Percentiles rank a stretch among this genome's conserved stretches.
Evolutionary conservation across 1,140 invertebrate species (phyloP).

Genomic region (Pseudachorutes palmiensis): DNA sequence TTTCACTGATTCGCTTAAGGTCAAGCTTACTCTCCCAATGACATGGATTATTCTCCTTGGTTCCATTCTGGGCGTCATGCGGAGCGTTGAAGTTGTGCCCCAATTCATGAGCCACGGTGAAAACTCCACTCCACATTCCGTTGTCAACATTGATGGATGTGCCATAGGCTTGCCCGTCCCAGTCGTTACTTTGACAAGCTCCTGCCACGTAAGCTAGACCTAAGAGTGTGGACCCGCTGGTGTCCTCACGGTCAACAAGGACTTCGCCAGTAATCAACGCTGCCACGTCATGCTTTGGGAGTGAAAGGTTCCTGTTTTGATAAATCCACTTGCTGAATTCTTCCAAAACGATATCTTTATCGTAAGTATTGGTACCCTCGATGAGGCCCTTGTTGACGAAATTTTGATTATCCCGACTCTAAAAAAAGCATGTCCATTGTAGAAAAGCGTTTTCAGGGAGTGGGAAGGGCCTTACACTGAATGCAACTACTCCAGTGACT

Average conservation of each 20-base stretch:
- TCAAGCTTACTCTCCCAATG: no score
- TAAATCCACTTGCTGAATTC: not conserved
- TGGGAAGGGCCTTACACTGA: not conserved
- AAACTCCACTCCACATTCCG: no score
- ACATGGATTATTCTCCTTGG: no score
- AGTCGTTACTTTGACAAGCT: constrained; percentile 16
- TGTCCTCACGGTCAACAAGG: no score
- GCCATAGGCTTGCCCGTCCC: no score
- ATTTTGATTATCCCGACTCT: not conserved
- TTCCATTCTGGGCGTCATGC: no score
- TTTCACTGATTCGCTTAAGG: no score
- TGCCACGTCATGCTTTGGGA: constrained; percentile 11
- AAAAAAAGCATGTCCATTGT: not conserved
- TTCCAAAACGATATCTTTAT: constrained; percentile 18
- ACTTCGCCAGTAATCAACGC: constrained; percentile 14
- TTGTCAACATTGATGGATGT: no score
- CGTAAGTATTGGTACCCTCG: constrained; percentile 9
- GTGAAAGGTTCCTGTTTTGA: not conserved
- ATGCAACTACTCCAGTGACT: not conserved
- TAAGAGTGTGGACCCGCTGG: constrained; percentile 12
- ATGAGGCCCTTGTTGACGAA: constrained; percentile 2
- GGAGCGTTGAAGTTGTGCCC: constrained; percentile 14
- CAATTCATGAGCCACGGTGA: constrained; percentile 11
- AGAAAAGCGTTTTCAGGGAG: not conserved
- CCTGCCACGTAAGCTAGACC: constrained; percentile 16